phyloP scores from a whole-genome alignment of 2,113 vertebrate genomes.

The Petrocephalus microphthalmus region DNA sequence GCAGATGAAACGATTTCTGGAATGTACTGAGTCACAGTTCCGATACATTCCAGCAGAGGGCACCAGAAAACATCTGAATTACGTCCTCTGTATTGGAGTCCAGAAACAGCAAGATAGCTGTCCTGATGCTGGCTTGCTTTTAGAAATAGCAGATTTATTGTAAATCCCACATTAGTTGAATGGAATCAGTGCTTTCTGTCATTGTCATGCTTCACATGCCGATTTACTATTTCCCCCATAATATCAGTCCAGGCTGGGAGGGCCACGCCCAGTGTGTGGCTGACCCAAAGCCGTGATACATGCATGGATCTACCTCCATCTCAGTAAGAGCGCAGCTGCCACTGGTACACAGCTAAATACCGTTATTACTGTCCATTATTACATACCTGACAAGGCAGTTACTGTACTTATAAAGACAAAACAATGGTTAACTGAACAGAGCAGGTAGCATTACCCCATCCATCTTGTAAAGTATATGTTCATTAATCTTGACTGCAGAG shows the following conservation, averaged over 20 bases:
- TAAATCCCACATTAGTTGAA: background rate
- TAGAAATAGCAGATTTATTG: background rate
- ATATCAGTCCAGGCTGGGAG: background rate
- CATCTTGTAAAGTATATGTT: conserved; percentile 48
- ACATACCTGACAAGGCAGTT: background rate
- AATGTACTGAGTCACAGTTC: background rate
- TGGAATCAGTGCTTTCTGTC: background rate
- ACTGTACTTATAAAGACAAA: background rate
- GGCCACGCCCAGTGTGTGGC: background rate
- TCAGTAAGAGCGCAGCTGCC: background rate
- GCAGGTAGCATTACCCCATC: conserved; percentile 42
- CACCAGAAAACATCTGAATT: background rate
- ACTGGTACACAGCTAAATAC: background rate
- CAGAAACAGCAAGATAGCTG: background rate
- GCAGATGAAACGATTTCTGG: background rate
- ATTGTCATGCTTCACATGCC: background rate
- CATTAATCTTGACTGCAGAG: conserved; percentile 46
- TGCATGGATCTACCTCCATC: background rate
- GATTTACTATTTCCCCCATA: background rate
- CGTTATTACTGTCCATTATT: background rate
- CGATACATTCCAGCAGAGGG: background rate
- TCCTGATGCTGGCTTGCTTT: background rate
- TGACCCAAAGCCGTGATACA: background rate
- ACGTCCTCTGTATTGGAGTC: background rate
- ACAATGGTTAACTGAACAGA: conserved; percentile 7